Base-by-base conservation (phyloP, 2,113 vertebrate species). In the Spizaetus ornatus region DNA sequence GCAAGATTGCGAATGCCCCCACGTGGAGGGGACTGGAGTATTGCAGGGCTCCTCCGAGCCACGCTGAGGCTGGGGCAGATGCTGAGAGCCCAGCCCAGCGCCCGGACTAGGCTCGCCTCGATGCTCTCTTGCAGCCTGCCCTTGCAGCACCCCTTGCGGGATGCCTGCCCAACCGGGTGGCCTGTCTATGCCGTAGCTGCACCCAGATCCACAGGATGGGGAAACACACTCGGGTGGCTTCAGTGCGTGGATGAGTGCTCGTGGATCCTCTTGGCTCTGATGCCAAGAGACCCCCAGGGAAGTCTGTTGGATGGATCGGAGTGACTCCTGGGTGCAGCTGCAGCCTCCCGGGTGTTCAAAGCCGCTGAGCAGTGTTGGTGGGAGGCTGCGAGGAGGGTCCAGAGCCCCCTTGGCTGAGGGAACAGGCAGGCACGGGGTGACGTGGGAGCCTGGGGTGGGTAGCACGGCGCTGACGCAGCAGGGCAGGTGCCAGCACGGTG, bases 351-450 rank as follows among this genome's bases (percentile, higher is more conserved):
- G 26, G 16, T 77, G 55, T 26, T 58, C 56, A n/a, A 21, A 79
- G 32, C 16, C 80, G 52, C 45, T 1, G 3, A 42, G 16, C 7
- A 53, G 69, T 58, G 58, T 32, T 17, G 10, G 27, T 0, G 0
- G 34, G 21, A 77, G 32, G 34, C 50, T 53, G 31, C 0, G 1
- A 84, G 55, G 17, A 53, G 40, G 27, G 36, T 70, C 31, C 3
- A 3, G 45, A 91, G 11, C 31, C 29, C 31, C 38, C 26, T n/a
- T 2, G 1, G 58, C 20, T 26, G 21, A 52, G 56, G 17, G 22
- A 83, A 43, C 12, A 16, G 31, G 14, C 0, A 0, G 22, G 21
- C 4, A 2, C 0, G 0, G 26, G 45, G 48, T 19, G 9, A 79
- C 7, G 1, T n/a, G 48, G 32, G 38, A 83, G 45, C 21, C 62